Conservation (phyloP, 2,113 vertebrate genomes). For the Rhinopomastus cyanomelas region DNA sequence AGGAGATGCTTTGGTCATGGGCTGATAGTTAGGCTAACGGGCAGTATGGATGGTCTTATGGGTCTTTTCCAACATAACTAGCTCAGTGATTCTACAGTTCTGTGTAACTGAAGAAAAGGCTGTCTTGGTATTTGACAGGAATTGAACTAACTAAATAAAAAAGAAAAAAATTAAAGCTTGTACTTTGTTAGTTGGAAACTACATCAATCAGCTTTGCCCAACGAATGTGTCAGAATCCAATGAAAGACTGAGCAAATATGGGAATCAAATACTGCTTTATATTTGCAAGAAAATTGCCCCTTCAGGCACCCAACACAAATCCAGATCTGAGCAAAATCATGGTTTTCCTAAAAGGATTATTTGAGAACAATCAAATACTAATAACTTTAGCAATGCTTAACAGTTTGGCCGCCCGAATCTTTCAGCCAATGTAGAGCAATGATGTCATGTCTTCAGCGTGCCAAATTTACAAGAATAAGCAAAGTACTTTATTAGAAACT, state of each 20-base stretch:
- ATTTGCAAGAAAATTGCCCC: neutral
- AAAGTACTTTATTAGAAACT: neutral
- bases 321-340: neutral
- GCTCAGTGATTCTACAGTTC: no score
- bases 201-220: conserved; percentile 39
- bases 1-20: no score
- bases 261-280: neutral
- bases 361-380: neutral
- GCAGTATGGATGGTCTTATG: no score
- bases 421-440: neutral
- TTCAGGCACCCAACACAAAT: neutral
- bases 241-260: neutral
- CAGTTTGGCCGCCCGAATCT: neutral
- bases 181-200: conserved; percentile 53
- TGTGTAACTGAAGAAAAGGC: conserved; percentile 33
- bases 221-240: conserved; percentile 32
- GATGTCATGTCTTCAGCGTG: neutral
- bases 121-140: conserved; percentile 45
- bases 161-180: conserved; percentile 44
- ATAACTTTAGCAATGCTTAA: neutral
- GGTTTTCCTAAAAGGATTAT: neutral
- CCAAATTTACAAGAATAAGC: neutral
- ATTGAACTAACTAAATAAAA: conserved; percentile 49
- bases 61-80: no score
- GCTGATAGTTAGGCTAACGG: no score